Evolutionary conservation across 2,888 invertebrate genomes (phyloP).

Genomic region (Leptopilina myrica): DNA sequence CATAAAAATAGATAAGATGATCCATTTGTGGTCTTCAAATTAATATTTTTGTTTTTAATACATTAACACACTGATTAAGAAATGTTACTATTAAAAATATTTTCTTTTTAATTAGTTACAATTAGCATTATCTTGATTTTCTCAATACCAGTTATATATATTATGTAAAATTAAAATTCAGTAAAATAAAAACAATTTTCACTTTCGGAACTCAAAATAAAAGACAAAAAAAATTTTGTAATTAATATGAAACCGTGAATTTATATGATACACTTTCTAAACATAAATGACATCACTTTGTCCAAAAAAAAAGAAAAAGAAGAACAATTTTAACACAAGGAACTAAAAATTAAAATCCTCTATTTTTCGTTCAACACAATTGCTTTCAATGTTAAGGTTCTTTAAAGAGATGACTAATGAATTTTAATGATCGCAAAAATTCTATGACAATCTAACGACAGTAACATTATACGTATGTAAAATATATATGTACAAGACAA

Average conservation of each 20-base stretch:
- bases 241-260: constrained; percentile 56
- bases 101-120: neutral
- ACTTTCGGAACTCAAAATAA: neutral
- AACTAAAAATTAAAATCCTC: constrained; percentile 50
- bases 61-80: neutral
- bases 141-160: neutral
- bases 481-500: neutral
- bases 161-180: neutral
- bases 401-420: constrained; percentile 16
- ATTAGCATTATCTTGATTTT: neutral
- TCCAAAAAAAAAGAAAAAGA: constrained; percentile 32
- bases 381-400: neutral
- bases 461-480: neutral
- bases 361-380: constrained; percentile 41
- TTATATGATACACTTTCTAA: constrained; percentile 67
- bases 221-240: neutral
- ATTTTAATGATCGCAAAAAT: neutral
- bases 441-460: constrained; percentile 1
- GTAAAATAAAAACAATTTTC: neutral
- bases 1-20: constrained; percentile 7
- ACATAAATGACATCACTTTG: constrained; percentile 56
- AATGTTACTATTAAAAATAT: neutral
- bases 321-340: constrained; percentile 44
- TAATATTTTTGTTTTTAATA: constrained; percentile 3
- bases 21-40: neutral